phyloP scores from a whole-genome alignment of 2,888 invertebrate species.

The Pristionchus entomophagus region DNA sequence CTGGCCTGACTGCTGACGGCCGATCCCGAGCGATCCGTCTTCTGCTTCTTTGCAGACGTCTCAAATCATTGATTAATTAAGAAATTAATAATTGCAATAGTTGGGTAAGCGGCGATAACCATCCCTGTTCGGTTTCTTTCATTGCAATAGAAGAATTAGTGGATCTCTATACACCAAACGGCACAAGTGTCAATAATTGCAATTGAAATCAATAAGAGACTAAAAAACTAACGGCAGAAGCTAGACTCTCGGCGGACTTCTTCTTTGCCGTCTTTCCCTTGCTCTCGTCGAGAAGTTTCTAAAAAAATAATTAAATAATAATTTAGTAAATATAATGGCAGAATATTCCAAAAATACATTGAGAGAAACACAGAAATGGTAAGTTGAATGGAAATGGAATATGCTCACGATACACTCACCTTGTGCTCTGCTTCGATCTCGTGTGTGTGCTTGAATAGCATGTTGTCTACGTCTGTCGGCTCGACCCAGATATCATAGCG shows the following conservation, averaged over 20 bases:
- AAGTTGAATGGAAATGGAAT: no score
- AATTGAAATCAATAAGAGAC: neutral
- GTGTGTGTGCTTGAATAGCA: conserved; percentile 9
- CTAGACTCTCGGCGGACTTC: neutral
- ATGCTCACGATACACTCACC: no score
- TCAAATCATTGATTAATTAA: neutral
- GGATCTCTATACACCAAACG: no score
- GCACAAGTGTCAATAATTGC: neutral
- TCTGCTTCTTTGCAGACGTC: neutral
- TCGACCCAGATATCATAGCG: conserved; percentile 15
- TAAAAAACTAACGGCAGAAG: no score
- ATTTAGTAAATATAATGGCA: no score
- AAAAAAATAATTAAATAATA: neutral
- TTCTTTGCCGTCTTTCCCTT: neutral
- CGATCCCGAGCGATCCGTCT: neutral
- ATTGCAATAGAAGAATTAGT: no score
- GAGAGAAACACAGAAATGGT: no score
- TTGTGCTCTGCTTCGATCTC: conserved; percentile 4
- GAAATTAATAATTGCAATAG: no score
- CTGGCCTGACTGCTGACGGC: neutral
- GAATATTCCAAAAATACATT: no score
- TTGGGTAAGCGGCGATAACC: no score
- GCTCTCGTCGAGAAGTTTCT: neutral
- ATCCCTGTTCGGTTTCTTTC: no score
- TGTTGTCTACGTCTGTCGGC: neutral